These are phyloP conservation scores for Caenorhabditis wallacei DNA, from an alignment of 2,888 invertebrate species.

Conservation along the genomic window DNA sequence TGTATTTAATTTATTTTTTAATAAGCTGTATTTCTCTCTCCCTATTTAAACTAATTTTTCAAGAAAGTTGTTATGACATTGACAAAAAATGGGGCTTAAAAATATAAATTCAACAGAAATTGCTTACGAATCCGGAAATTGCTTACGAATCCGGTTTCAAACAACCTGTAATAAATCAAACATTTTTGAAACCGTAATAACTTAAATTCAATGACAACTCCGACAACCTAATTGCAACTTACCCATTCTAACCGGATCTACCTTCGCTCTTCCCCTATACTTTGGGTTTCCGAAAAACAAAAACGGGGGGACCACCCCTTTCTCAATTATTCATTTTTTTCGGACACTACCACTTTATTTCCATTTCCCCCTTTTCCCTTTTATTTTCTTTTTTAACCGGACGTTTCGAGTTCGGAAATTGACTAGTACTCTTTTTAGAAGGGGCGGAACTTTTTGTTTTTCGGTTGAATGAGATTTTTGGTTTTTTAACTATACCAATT, in stretches of 20 bases:
- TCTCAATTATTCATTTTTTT: constrained; percentile 59
- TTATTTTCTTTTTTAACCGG: not conserved
- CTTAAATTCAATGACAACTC: no score
- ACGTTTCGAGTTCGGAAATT: constrained; percentile 20
- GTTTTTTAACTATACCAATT: not conserved
- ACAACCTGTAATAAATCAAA: no score
- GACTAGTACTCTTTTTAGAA: constrained; percentile 18
- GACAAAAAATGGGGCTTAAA: no score
- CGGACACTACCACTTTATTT: constrained; percentile 42
- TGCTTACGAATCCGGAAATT: no score
- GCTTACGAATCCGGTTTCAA: no score
- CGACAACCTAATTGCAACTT: not conserved
- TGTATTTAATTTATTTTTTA: no score
- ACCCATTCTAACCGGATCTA: not conserved
- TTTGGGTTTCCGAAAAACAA: constrained; percentile 26
- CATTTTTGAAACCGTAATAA: no score
- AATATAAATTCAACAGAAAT: no score
- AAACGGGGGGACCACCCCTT: constrained; percentile 8
- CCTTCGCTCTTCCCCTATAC: not conserved
- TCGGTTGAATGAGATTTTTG: not conserved
- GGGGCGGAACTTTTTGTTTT: not conserved
- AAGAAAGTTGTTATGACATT: no score
- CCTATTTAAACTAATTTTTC: no score
- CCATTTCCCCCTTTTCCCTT: constrained; percentile 15
- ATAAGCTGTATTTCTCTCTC: no score